Conservation (phyloP, 2,113 vertebrate species). For the Cyphotilapia sp. region DNA sequence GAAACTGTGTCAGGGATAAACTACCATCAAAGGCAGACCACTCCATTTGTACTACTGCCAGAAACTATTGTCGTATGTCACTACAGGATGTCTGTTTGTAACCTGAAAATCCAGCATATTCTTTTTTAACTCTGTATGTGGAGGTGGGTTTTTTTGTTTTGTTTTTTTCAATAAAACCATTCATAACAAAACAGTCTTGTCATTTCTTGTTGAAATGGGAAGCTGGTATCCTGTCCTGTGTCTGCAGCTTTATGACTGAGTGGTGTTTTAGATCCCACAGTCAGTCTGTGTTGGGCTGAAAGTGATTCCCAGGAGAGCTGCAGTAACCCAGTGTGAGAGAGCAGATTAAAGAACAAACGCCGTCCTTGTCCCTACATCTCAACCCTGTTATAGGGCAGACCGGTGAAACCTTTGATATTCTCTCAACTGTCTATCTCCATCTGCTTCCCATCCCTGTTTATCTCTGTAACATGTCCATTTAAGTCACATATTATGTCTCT, state of each 20-base stretch:
- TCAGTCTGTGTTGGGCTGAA: neutral
- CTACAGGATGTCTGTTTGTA: neutral
- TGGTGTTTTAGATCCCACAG: neutral
- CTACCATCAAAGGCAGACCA: neutral
- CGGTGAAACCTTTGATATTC: slow-evolving; percentile 10
- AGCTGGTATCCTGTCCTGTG: neutral
- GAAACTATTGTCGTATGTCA: neutral
- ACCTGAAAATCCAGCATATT: neutral
- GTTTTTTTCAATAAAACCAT: slow-evolving; percentile 2
- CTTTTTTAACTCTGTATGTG: neutral
- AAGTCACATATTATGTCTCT: neutral
- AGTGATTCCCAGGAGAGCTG: slow-evolving; percentile 10
- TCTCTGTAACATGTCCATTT: neutral
- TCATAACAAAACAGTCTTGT: neutral
- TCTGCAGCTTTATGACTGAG: neutral
- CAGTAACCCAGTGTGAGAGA: slow-evolving; percentile 1
- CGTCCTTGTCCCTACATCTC: slow-evolving; percentile 20
- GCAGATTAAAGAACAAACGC: slow-evolving; percentile 29
- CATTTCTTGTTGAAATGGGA: neutral
- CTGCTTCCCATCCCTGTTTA: neutral
- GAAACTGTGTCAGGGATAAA: neutral
- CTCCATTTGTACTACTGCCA: neutral
- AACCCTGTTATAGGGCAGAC: neutral
- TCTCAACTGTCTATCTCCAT: neutral
- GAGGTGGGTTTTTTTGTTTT: neutral